Percentiles rank a stretch among this genome's conserved stretches.
These are phyloP conservation scores for Onychorhynchus coronatus DNA, from an alignment of 2,113 vertebrate species.

Conservation along the genomic window DNA sequence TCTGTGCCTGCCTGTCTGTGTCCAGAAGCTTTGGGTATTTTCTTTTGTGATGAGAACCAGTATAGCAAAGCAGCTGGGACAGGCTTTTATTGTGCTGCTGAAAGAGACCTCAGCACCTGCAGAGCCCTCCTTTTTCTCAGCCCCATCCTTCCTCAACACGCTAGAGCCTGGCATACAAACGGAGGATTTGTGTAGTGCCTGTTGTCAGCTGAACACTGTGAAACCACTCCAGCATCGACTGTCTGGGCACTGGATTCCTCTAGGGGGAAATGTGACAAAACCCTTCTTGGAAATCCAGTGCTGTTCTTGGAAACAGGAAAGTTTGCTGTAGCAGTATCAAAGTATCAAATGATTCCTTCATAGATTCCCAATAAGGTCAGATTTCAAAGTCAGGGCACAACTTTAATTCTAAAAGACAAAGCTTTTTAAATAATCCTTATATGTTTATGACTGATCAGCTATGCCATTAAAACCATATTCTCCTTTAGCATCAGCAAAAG, in stretches of 20 bases:
- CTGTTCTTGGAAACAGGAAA: neutral
- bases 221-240: neutral
- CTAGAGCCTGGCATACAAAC: neutral
- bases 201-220: neutral
- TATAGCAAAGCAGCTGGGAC: neutral
- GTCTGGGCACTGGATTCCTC: neutral
- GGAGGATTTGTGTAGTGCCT: neutral
- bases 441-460: accelerated
- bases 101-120: neutral
- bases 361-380: neutral
- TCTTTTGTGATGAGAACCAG: neutral
- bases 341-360: neutral
- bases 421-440: neutral
- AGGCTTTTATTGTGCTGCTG: neutral
- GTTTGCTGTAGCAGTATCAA: neutral
- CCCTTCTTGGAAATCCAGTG: neutral
- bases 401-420: neutral
- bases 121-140: neutral
- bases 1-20: neutral
- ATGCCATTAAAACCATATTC: neutral
- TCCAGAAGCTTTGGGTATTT: neutral
- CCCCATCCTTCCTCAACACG: neutral
- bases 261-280: neutral
- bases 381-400: neutral
- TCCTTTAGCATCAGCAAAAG: neutral